phyloP scores from a whole-genome alignment of 2,113 vertebrate species.

The Bubo scandiacus region DNA sequence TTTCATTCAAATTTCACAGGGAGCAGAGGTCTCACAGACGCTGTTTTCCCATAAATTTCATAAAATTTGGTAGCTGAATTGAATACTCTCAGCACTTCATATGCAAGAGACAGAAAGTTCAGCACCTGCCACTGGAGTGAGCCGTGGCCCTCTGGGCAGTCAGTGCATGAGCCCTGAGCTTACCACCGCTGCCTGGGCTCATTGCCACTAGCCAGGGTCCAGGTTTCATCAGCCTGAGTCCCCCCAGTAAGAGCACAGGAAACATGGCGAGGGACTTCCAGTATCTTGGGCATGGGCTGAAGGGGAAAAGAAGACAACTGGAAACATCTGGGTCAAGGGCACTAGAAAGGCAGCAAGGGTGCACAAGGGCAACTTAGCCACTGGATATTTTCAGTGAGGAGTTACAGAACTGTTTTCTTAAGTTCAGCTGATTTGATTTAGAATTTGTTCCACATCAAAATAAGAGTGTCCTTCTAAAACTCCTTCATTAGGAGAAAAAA shows the following conservation, averaged over 20 bases:
- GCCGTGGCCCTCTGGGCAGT: accelerated
- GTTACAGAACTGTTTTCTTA: neutral
- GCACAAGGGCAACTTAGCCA: neutral
- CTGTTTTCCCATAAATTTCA: neutral
- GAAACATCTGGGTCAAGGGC: neutral
- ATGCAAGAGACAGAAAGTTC: neutral
- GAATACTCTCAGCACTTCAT: neutral
- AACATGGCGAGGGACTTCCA: accelerated
- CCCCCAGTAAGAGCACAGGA: neutral
- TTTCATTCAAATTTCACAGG: neutral
- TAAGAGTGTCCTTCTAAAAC: neutral
- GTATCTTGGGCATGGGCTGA: neutral
- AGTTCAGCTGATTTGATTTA: neutral
- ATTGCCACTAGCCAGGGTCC: neutral
- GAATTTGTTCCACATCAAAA: neutral
- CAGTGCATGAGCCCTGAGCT: neutral
- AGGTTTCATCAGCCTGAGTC: neutral
- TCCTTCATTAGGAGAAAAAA: neutral
- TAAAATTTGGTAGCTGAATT: neutral
- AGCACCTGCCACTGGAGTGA: accelerated
- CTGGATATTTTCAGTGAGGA: neutral
- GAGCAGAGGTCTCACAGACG: neutral
- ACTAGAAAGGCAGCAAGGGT: neutral
- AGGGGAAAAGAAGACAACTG: neutral
- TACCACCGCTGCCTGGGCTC: neutral